Percentiles rank a stretch among this genome's conserved stretches.
Conservation (phyloP, 2,797 vertebrate species). For the Callimico goeldii region DNA sequence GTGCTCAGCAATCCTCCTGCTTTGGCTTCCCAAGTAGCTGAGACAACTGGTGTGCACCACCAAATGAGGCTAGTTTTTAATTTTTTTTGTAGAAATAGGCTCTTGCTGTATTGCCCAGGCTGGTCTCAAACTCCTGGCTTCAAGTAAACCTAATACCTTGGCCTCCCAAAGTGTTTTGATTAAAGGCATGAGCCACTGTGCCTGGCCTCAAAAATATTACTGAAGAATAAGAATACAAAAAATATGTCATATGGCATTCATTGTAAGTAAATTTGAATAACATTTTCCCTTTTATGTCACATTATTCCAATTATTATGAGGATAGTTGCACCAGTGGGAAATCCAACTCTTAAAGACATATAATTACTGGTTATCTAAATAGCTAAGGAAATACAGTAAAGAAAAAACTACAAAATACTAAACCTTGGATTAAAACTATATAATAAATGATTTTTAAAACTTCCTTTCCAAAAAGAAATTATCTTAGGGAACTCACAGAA, state of each 20-base stretch:
- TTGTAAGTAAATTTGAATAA: slow-evolving; percentile 9
- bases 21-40: not conserved
- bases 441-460: not conserved
- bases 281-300: not conserved
- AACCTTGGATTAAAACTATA: not conserved
- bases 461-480: not conserved
- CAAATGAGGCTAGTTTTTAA: not conserved
- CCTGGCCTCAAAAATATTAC: not conserved
- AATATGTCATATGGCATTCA: not conserved
- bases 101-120: not conserved
- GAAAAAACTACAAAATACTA: not conserved
- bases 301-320: not conserved
- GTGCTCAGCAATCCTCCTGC: not conserved
- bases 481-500: slow-evolving; percentile 23
- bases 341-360: not conserved
- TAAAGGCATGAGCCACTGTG: not conserved
- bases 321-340: not conserved
- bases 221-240: slow-evolving; percentile 14
- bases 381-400: not conserved
- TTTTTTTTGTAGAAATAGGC: not conserved
- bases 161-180: not conserved
- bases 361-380: not conserved
- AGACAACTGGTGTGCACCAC: not conserved
- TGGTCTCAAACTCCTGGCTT: not conserved
- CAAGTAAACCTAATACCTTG: not conserved